Evolutionary conservation across 2,888 invertebrate genomes (phyloP), one percentile per base, ranked within the genome.

Genomic region (Rhaphigaster nebulosa): DNA sequence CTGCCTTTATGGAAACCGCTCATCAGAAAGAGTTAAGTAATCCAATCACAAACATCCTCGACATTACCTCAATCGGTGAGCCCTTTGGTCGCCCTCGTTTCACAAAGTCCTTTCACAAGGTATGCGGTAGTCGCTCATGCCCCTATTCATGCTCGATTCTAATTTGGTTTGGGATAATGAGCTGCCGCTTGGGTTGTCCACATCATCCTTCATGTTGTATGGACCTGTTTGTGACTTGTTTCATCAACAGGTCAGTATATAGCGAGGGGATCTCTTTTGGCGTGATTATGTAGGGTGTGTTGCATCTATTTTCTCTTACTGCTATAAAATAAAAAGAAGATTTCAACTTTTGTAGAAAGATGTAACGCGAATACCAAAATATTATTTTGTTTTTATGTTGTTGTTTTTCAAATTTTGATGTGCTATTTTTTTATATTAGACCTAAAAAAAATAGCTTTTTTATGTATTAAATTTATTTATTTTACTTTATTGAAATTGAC

Each of bases 161-260:
- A 76, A 76, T 76, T 76, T 76, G 38, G 34, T 76, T 76, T 76
- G 20, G 70, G 38, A 76, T 76, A 76, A 76, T 76, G 70, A 76
- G 38, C 38, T 20, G 20, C 34, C 70, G 70, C 34, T 76, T 38
- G 70, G 70, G 20, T 76, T 76, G 38, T 76, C 70, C 70, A 23
- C 18, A 38, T 8, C 70, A 23, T 38, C 34, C 38, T 38, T 23
- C 70, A 76, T 38, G 38, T 23, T 38, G 70, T 76, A 76, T 76
- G 38, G 23, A 38, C 34, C 70, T 76, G 70, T 76, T 76, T 76
- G 34, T 76, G 70, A 76, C 70, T 76, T 34, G 6, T 38, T 76
- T 76, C 70, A 76, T 76, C 70, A 76, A 76, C 70, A 76, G 70
- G 70, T 76, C 70, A 76, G 70, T 76, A 23, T 38, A 38, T 12